Conservation (phyloP, 1,140 invertebrate genomes). For the Tetranychus urticae region DNA sequence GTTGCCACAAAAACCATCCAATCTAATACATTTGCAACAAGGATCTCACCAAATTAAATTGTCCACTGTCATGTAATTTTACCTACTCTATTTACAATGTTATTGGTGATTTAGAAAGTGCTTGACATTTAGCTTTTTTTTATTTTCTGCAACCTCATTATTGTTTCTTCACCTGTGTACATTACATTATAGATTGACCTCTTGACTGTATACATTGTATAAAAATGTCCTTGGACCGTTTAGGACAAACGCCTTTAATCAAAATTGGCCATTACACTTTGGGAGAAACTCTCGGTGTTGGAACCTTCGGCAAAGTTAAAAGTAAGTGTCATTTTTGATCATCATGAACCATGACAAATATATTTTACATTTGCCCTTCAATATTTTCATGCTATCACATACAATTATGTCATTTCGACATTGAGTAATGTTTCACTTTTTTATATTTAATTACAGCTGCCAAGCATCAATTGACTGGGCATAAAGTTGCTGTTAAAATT, state of each 20-base stretch:
- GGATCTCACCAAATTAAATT: too few relatives aligned
- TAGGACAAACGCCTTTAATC: conserved; percentile 37
- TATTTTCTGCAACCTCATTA: too few relatives aligned
- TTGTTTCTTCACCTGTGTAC: too few relatives aligned
- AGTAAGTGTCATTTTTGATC: conserved; percentile 25
- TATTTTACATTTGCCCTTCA: neutral
- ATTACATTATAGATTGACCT: too few relatives aligned
- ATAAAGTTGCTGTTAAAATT: conserved; percentile 98
- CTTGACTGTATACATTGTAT: too few relatives aligned
- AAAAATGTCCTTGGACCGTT: neutral
- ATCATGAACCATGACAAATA: neutral
- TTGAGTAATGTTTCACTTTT: neutral
- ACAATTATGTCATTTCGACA: neutral
- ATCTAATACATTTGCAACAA: too few relatives aligned
- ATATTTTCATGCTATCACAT: neutral
- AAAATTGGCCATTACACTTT: conserved; percentile 81
- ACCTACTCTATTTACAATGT: too few relatives aligned
- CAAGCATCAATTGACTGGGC: conserved; percentile 85
- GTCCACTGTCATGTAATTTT: too few relatives aligned
- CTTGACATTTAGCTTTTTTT: too few relatives aligned
- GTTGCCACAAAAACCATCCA: too few relatives aligned
- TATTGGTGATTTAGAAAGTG: too few relatives aligned
- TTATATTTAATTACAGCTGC: conserved; percentile 38
- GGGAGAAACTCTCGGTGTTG: conserved; percentile 65
- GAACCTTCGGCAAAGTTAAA: conserved; percentile 88